phyloP scores from a whole-genome alignment of 2,888 invertebrate genomes.

The Sicus ferrugineus region DNA sequence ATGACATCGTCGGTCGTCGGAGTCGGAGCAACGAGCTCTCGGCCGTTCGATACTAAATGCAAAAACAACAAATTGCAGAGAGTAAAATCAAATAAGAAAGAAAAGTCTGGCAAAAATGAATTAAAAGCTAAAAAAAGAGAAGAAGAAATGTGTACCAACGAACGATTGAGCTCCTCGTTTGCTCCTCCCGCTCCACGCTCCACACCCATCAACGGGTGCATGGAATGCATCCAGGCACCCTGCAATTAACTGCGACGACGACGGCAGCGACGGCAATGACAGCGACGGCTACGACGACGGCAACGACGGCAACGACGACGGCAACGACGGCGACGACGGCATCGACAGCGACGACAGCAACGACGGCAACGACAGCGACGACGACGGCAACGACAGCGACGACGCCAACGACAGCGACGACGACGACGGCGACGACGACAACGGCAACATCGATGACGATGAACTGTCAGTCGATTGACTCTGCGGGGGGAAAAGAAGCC shows the following conservation, averaged over 20 bases:
- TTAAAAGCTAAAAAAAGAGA: constrained; percentile 10
- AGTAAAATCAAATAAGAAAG: background rate
- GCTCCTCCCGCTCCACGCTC: background rate
- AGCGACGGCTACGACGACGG: background rate
- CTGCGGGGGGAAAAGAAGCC: background rate
- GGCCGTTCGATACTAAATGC: background rate
- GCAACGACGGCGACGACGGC: background rate
- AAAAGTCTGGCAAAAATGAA: background rate
- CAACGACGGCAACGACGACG: background rate
- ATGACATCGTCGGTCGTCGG: too few relatives aligned
- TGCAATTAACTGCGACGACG: constrained; percentile 11
- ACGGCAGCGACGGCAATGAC: background rate
- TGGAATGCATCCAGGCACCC: constrained; percentile 4
- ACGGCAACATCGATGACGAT: background rate
- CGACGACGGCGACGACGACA: background rate
- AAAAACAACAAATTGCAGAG: constrained; percentile 1
- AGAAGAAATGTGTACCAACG: constrained; percentile 20
- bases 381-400: background rate
- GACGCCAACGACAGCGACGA: background rate
- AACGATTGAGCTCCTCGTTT: constrained; percentile 6
- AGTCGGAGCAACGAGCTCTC: background rate
- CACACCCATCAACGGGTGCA: background rate
- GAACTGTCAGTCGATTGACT: background rate
- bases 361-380: background rate
- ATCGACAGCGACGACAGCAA: background rate